Conservation (phyloP, 2,888 invertebrate species). For the Chorisops tibialis region DNA sequence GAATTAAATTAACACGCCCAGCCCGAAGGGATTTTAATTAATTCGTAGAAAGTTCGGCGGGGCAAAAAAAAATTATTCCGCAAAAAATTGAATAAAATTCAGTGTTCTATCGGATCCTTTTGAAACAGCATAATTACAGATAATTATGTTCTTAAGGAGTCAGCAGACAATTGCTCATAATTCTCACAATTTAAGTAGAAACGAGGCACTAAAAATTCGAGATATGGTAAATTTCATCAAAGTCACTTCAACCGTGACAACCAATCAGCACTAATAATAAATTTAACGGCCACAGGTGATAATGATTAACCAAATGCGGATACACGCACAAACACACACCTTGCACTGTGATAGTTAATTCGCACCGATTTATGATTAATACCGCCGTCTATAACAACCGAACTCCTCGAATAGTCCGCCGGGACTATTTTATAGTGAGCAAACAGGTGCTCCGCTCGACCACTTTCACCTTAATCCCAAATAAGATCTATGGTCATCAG, state of each 20-base stretch:
- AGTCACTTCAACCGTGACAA: background rate
- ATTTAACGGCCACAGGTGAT: constrained; percentile 10
- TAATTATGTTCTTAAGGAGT: too few relatives aligned
- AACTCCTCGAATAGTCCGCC: constrained; percentile 1
- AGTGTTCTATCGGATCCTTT: too few relatives aligned
- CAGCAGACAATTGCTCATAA: too few relatives aligned
- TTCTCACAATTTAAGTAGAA: too few relatives aligned
- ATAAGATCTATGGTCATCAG: background rate
- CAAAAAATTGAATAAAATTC: too few relatives aligned
- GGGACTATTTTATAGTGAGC: background rate
- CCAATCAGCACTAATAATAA: constrained; percentile 17
- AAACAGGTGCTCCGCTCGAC: constrained; percentile 7
- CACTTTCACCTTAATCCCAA: background rate
- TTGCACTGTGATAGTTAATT: background rate
- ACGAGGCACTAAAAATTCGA: too few relatives aligned
- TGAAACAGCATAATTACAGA: too few relatives aligned
- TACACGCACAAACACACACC: background rate
- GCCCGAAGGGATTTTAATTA: background rate
- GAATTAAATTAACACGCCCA: background rate
- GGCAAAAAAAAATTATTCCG: background rate
- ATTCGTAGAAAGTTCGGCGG: background rate
- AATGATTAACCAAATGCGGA: constrained; percentile 9
- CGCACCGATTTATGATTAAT: background rate
- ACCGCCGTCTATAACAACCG: background rate
- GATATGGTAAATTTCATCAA: constrained; percentile 9